Conservation (phyloP, 2,797 vertebrate species). For the Vireo griseus region DNA sequence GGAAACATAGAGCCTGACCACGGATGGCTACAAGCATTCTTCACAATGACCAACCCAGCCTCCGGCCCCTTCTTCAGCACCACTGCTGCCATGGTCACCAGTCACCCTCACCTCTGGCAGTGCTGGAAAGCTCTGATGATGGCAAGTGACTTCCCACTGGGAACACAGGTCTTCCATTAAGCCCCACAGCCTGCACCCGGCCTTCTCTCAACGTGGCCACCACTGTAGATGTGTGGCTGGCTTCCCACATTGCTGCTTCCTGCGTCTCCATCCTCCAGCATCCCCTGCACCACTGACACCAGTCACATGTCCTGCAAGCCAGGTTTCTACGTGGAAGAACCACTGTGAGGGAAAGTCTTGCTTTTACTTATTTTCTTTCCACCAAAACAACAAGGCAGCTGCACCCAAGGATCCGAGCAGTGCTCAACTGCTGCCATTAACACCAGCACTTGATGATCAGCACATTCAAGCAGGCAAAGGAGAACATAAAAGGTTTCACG, state of each 20-base stretch:
- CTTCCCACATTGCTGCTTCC: background rate
- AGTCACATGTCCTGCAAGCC: background rate
- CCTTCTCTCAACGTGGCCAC: background rate
- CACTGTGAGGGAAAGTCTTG: background rate
- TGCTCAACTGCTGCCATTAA: accelerated
- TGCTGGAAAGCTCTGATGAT: background rate
- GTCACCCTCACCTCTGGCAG: background rate
- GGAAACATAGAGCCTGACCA: background rate
- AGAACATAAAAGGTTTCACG: background rate
- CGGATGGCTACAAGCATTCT: accelerated
- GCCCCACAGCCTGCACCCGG: background rate
- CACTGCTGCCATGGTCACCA: background rate
- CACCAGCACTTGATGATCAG: background rate
- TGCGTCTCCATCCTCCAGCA: background rate
- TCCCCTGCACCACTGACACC: accelerated
- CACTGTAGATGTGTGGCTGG: accelerated
- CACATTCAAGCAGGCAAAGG: background rate
- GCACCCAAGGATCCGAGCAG: background rate
- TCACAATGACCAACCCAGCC: background rate
- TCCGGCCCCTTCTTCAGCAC: background rate
- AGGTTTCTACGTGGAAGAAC: background rate
- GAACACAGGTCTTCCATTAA: background rate
- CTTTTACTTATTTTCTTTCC: background rate
- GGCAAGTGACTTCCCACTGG: background rate
- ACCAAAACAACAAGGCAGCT: background rate